Percentiles rank a stretch among this genome's conserved stretches.
Conservation (phyloP, 1,140 invertebrate genomes). For the Neelides sp. region DNA sequence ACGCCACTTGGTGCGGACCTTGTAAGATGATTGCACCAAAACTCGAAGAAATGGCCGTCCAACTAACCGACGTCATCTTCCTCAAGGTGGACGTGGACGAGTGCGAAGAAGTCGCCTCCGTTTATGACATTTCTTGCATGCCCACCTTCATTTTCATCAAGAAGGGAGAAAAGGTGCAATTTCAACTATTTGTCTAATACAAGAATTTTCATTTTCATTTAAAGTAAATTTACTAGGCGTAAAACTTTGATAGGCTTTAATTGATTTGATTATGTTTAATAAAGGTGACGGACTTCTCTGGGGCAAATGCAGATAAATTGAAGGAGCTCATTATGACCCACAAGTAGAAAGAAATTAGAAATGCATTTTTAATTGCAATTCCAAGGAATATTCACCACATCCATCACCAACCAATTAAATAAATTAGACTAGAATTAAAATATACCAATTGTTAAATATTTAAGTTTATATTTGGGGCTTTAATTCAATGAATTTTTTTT, state of each 20-base stretch:
- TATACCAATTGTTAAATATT: too few species aligned
- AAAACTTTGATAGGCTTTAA: too few species aligned
- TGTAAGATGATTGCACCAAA: constrained; percentile 83
- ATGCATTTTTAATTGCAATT: too few species aligned
- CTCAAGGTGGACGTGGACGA: constrained; percentile 74
- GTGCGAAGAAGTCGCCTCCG: constrained; percentile 62
- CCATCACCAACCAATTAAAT: too few species aligned
- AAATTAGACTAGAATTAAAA: too few species aligned
- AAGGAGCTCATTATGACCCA: constrained; percentile 48
- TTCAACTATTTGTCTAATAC: constrained; percentile 2
- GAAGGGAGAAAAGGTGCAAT: constrained; percentile 47
- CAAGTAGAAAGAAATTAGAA: constrained; percentile 36
- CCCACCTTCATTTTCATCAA: constrained; percentile 88
- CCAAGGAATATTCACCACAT: too few species aligned
- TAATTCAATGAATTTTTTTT: too few species aligned
- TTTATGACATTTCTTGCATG: constrained; percentile 76
- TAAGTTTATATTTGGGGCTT: too few species aligned
- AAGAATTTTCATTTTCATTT: background rate
- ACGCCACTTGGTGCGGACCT: constrained; percentile 68
- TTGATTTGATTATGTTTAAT: constrained; percentile 19
- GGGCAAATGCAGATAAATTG: constrained; percentile 63
- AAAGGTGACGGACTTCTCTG: constrained; percentile 55
- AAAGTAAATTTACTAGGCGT: background rate
- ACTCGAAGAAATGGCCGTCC: constrained; percentile 37
- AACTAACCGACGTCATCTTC: constrained; percentile 45